A percentile compares a stretch with the other conserved stretches of the same genome.
These are phyloP conservation scores for Noctua janthe DNA, from an alignment of 2,888 invertebrate species.

Conservation along the genomic window DNA sequence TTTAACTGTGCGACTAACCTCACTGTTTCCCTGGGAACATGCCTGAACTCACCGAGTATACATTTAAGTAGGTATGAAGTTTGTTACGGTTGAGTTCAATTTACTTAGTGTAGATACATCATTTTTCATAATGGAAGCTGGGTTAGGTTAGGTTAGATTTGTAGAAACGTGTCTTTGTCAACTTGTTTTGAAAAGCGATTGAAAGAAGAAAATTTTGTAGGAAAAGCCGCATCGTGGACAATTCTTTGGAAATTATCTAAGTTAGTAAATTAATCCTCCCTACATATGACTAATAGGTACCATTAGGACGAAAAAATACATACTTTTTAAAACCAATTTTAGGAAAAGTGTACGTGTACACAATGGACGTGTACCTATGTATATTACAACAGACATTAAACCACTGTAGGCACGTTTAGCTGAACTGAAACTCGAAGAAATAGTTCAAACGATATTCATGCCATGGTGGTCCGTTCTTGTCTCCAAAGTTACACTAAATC, in stretches of 20 bases:
- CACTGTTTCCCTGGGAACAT: constrained; percentile 68
- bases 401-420: too few relatives aligned
- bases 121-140: background rate
- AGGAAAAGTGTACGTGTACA: background rate
- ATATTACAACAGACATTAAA: too few relatives aligned
- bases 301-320: background rate
- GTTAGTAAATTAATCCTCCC: too few relatives aligned
- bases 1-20: constrained; percentile 70
- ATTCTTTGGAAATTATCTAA: too few relatives aligned
- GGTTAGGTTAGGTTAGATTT: background rate
- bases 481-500: background rate
- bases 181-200: background rate
- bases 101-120: constrained; percentile 10
- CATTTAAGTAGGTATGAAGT: constrained; percentile 1
- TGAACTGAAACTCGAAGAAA: background rate
- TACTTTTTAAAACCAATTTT: background rate
- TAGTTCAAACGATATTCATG: background rate
- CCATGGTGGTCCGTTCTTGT: background rate
- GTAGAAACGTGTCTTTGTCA: background rate
- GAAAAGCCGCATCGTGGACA: too few relatives aligned
- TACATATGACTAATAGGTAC: too few relatives aligned
- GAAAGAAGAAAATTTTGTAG: background rate
- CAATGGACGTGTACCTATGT: background rate
- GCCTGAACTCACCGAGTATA: constrained; percentile 29
- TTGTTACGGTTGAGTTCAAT: constrained; percentile 16